Evolutionary conservation across 2,888 invertebrate genomes (phyloP).

Genomic region (Eristalis tenax): DNA sequence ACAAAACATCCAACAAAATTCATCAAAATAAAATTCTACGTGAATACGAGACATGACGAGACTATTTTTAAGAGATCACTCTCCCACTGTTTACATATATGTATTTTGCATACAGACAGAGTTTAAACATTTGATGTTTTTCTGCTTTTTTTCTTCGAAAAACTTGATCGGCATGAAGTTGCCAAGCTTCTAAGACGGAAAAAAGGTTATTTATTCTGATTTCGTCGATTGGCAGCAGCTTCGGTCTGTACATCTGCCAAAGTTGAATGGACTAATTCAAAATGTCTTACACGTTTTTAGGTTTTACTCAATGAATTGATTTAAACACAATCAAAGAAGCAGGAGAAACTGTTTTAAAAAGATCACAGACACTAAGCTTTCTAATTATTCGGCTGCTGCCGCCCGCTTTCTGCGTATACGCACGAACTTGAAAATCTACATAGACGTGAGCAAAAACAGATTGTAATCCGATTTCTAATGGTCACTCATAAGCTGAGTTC

Average conservation of each 20-base stretch:
- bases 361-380: neutral
- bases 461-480: neutral
- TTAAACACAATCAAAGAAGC: neutral
- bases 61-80: conserved; percentile 38
- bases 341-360: neutral
- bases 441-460: neutral
- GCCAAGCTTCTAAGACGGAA: conserved; percentile 3
- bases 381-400: neutral
- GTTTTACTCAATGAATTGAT: conserved; percentile 11
- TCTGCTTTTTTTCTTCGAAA: neutral
- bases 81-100: conserved; percentile 54
- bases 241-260: conserved; percentile 28
- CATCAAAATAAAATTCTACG: conserved; percentile 27
- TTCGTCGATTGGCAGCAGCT: conserved; percentile 25
- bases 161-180: conserved; percentile 52
- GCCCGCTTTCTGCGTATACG: neutral
- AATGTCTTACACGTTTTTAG: conserved; percentile 21
- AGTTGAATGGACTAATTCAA: conserved; percentile 60
- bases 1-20: conserved; percentile 56
- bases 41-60: neutral
- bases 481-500: neutral
- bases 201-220: conserved; percentile 10
- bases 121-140: neutral
- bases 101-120: conserved; percentile 10
- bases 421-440: neutral